phyloP scores from a whole-genome alignment of 1,140 invertebrate species.

The Anastatus disparis region DNA sequence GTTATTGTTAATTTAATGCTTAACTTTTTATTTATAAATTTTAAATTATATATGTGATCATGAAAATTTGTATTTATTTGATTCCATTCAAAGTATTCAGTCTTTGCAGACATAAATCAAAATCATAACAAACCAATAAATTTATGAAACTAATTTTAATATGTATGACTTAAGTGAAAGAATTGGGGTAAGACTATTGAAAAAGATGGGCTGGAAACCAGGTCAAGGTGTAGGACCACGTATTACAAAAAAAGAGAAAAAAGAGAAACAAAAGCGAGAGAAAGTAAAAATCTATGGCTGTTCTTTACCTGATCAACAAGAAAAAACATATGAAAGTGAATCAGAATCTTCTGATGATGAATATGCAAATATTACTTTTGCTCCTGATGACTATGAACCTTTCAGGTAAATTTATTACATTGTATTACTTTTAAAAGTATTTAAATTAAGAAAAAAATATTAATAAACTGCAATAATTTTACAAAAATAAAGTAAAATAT shows the following conservation, averaged over 20 bases:
- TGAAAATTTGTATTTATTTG: too few relatives aligned
- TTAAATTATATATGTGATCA: too few relatives aligned
- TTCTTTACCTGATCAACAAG: constrained; percentile 65
- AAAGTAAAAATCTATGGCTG: constrained; percentile 78
- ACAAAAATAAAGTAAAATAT: too few relatives aligned
- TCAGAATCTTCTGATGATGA: constrained; percentile 71
- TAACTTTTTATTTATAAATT: constrained; percentile 38
- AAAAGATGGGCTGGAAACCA: constrained; percentile 89
- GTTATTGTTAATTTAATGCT: too few relatives aligned
- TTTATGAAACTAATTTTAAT: too few relatives aligned
- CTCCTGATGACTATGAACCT: constrained; percentile 85
- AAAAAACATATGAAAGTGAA: constrained; percentile 58
- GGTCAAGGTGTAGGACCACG: constrained; percentile 90
- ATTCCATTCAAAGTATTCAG: too few relatives aligned
- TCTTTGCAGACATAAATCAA: too few relatives aligned
- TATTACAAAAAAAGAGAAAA: constrained; percentile 72
- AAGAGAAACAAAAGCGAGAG: constrained; percentile 55
- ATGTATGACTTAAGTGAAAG: constrained; percentile 73
- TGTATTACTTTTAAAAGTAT: constrained; percentile 25
- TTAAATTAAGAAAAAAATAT: too few relatives aligned
- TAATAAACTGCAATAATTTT: too few relatives aligned
- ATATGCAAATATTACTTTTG: constrained; percentile 75
- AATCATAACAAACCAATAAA: too few relatives aligned
- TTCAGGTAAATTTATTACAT: constrained; percentile 65
- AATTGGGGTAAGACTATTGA: constrained; percentile 86